These are phyloP conservation scores for Stenodema calcarata DNA, from an alignment of 2,888 invertebrate species.

Conservation along the genomic window DNA sequence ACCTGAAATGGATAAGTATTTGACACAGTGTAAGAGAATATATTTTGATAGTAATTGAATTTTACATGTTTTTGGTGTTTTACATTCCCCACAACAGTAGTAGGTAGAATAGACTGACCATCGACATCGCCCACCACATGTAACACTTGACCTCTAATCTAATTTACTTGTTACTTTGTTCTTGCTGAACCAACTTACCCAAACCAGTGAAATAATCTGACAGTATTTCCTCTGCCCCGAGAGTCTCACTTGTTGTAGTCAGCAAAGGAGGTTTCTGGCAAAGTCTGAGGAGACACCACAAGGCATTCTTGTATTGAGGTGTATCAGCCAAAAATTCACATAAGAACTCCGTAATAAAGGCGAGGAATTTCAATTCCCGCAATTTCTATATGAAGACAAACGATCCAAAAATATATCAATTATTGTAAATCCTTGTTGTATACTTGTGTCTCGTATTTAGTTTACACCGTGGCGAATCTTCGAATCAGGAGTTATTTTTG, in stretches of 20 bases:
- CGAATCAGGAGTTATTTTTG: too few relatives aligned
- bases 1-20: constrained; percentile 34
- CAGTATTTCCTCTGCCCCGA: not conserved
- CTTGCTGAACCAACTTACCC: too few relatives aligned
- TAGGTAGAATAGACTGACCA: too few relatives aligned
- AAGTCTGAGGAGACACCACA: constrained; percentile 30
- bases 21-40: too few relatives aligned
- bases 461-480: too few relatives aligned
- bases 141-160: too few relatives aligned
- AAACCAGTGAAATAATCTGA: constrained; percentile 41
- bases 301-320: constrained; percentile 9
- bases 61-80: too few relatives aligned
- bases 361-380: constrained; percentile 44
- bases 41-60: too few relatives aligned
- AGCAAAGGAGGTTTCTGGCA: constrained; percentile 47
- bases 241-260: constrained; percentile 23
- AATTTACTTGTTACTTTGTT: too few relatives aligned
- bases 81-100: too few relatives aligned
- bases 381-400: constrained; percentile 28
- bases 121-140: too few relatives aligned
- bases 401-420: not conserved
- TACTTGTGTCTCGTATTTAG: too few relatives aligned
- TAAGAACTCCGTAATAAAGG: constrained; percentile 43
- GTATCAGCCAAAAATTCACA: constrained; percentile 16
- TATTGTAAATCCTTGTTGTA: not conserved